Evolutionary conservation across 2,113 vertebrate genomes (phyloP).

Genomic region (Camarhynchus parvulus): DNA sequence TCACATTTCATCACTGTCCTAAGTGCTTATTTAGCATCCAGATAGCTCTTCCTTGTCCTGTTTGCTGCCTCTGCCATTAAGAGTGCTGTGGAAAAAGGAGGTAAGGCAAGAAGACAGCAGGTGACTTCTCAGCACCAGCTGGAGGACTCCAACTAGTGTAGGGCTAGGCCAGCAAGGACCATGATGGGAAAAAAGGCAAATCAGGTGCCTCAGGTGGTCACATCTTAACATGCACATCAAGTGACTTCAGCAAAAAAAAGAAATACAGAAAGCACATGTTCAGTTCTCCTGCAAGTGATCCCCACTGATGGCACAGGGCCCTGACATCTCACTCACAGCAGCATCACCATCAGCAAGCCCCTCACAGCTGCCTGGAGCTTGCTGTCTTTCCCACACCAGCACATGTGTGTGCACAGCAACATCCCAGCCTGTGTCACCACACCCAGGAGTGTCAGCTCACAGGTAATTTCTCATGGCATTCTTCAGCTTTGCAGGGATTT

Average conservation of each 20-base stretch:
- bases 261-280: neutral
- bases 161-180: neutral
- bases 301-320: rapidly evolving
- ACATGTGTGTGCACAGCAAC: rapidly evolving
- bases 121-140: neutral
- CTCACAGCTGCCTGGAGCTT: neutral
- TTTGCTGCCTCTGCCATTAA: neutral
- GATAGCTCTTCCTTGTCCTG: neutral
- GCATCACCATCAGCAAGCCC: neutral
- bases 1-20: neutral
- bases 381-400: neutral
- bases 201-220: neutral
- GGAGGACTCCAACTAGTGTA: neutral
- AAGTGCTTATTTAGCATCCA: neutral
- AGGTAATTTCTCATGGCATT: neutral
- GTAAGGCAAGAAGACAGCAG: neutral
- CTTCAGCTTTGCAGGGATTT: neutral
- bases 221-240: neutral
- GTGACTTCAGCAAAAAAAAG: neutral
- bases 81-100: neutral
- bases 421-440: neutral
- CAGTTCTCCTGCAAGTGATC: neutral
- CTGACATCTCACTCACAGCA: neutral
- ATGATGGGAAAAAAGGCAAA: neutral
- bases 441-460: neutral